Evolutionary conservation across 92 coral and sea anemone genomes (phyloP), one percentile per base, ranked within the genome.

Genomic region (Bergia sp.): DNA sequence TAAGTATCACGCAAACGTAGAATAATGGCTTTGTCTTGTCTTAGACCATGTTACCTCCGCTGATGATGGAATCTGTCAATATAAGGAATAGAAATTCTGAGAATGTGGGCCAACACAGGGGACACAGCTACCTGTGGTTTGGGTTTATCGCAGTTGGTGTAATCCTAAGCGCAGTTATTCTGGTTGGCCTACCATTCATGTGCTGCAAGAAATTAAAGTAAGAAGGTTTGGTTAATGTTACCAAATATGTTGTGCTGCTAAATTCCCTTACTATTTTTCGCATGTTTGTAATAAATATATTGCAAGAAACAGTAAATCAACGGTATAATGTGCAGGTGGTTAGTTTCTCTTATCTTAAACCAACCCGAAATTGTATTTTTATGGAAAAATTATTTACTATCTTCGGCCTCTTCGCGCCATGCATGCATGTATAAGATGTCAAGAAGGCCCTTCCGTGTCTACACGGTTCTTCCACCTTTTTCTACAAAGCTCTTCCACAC

Each of bases 121-220:
- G 47, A 18, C 79, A 1, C 3, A 65, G 65, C 36, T 67, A 47
- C 36, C 61, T 84, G 39, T 36, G 79, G 6, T 71, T 84, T 47
- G 67, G 87, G 15, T 84, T 84, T 47, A 76, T 84, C 79, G 65
- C 77, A 29, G 12, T 84, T n/a, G 87, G 87, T 44, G 79, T 45
- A 37, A 47, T 84, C 67, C 47, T 84, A 0, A 45, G 78, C 45
- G 65, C 87, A 44, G 67, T 84, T 2, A 84, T 72, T 55, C 41
- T 84, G 16, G 43, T 84, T 15, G 87, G 45, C 9, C 64, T 84
- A 15, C 65, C 87, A 45, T 36, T 84, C 6, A 84, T 84, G 79
- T 84, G 87, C 79, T 84, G 87, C 45, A 84, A 66, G 13, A 84
- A 50, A 37, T n/a, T 18, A 71, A 29, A 79, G 87, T 84, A 20